Evolutionary conservation across 2,113 vertebrate species (phyloP).

Genomic region (Bufo bufo): DNA sequence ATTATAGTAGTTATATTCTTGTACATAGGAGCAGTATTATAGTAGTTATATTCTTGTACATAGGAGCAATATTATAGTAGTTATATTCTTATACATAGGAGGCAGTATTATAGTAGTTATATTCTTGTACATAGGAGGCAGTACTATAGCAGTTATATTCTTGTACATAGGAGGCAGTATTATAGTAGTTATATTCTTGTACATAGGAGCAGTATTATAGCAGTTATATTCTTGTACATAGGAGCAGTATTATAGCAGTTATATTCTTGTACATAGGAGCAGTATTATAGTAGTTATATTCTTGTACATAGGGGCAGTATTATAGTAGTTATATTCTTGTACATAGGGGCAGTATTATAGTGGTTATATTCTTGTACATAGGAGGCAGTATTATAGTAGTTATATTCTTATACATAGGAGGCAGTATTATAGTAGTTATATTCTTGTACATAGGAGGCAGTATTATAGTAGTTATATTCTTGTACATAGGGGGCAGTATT

Average conservation of each 20-base stretch:
- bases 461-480: background rate
- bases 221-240: too few relatives aligned
- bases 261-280: too few relatives aligned
- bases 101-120: too few relatives aligned
- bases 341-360: background rate
- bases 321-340: too few relatives aligned
- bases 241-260: too few relatives aligned
- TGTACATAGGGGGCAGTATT: background rate
- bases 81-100: background rate
- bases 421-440: background rate
- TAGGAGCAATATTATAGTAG: background rate
- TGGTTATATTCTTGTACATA: background rate
- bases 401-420: background rate
- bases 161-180: background rate
- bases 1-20: background rate
- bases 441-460: background rate
- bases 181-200: background rate
- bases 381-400: background rate
- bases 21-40: background rate
- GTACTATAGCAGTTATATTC: background rate
- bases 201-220: background rate
- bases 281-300: too few relatives aligned
- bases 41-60: background rate
- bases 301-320: too few relatives aligned
- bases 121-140: background rate